These are phyloP conservation scores for Marmota monax DNA, from an alignment of 2,113 vertebrate genomes.

Conservation along the genomic window DNA sequence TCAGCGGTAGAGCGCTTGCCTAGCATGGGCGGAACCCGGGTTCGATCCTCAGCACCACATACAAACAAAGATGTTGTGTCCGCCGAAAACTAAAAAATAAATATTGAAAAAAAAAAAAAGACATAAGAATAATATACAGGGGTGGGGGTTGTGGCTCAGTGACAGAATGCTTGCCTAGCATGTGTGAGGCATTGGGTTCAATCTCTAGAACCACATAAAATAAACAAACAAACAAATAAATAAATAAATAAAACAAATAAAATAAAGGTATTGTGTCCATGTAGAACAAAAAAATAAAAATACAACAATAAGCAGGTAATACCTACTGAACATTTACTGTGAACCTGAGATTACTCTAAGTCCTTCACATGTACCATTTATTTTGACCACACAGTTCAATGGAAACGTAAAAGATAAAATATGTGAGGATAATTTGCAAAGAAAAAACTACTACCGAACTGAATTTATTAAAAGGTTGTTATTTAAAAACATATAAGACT, in stretches of 20 bases:
- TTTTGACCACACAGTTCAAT: not conserved
- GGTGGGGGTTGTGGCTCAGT: no score
- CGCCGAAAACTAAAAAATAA: no score
- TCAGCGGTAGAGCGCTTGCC: no score
- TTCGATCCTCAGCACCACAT: no score
- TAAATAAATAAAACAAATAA: no score
- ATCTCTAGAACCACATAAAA: no score
- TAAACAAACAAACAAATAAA: no score
- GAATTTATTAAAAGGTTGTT: not conserved
- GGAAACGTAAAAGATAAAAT: slow-evolving; percentile 48
- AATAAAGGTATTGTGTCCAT: no score
- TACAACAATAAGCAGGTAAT: not conserved
- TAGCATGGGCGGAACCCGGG: no score
- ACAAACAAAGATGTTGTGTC: no score
- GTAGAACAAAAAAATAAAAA: not conserved
- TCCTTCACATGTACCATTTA: not conserved
- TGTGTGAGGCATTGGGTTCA: no score
- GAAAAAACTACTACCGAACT: slow-evolving; percentile 24
- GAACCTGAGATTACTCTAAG: not conserved
- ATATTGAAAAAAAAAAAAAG: not conserved
- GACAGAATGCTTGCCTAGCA: no score
- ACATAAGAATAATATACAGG: not conserved
- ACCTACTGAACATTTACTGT: not conserved
- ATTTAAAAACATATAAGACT: slow-evolving; percentile 19
- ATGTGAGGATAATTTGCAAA: slow-evolving; percentile 9